These are phyloP conservation scores for Ophion slaviceki DNA, from an alignment of 2,888 invertebrate genomes.

Conservation along the genomic window DNA sequence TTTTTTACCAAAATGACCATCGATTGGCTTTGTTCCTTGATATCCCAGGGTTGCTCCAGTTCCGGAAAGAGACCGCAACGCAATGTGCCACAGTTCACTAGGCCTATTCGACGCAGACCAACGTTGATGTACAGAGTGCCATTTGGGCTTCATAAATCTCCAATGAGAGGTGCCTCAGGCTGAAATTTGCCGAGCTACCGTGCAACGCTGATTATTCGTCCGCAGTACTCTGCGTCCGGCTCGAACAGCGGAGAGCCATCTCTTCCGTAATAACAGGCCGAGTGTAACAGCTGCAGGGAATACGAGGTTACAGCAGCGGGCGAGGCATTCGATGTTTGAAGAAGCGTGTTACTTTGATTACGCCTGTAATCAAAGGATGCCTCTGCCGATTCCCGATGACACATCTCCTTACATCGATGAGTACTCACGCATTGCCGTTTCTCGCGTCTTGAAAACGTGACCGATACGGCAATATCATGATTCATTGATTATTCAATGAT, in stretches of 20 bases:
- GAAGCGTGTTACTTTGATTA: conserved; percentile 14
- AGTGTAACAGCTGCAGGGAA: conserved; percentile 22
- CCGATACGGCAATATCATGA: neutral
- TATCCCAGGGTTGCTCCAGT: neutral
- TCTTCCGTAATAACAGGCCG: conserved; percentile 56
- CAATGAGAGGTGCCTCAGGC: conserved; percentile 6
- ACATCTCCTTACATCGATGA: conserved; percentile 55
- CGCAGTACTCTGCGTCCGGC: conserved; percentile 9
- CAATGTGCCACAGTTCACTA: neutral
- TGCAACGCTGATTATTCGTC: conserved; percentile 52
- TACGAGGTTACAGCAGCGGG: conserved; percentile 14
- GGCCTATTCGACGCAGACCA: neutral
- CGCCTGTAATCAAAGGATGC: neutral
- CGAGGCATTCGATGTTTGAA: neutral
- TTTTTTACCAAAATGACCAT: no score
- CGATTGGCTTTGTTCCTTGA: no score
- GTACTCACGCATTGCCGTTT: conserved; percentile 6
- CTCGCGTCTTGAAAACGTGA: conserved; percentile 13
- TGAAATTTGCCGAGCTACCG: conserved; percentile 60
- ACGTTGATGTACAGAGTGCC: conserved; percentile 5
- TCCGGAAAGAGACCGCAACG: neutral
- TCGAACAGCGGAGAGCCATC: conserved; percentile 1
- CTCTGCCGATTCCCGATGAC: conserved; percentile 36
- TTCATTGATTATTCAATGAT: conserved; percentile 56
- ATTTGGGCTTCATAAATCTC: conserved; percentile 53